These are phyloP conservation scores for Aplysina aerophoba DNA, from an alignment of 37 sponge, comb jelly and placozoan species.

Conservation along the genomic window DNA sequence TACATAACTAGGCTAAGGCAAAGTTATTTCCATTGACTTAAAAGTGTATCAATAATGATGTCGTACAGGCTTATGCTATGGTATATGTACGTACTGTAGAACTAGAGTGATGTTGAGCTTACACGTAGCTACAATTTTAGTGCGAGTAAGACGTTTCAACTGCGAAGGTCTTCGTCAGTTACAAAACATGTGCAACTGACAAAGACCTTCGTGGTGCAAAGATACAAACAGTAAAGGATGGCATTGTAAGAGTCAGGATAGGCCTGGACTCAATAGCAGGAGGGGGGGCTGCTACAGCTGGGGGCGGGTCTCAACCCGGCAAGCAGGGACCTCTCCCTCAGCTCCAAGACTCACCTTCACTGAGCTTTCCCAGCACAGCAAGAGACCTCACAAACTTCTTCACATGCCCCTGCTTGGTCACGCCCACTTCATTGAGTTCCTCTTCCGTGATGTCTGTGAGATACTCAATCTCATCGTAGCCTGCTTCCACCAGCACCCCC, in stretches of 20 bases:
- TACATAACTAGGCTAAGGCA: too few species aligned
- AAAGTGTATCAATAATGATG: too few species aligned
- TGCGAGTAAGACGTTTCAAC: too few species aligned
- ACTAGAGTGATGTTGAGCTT: too few species aligned
- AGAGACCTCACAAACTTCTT: constrained; percentile 11
- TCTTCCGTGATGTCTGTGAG: constrained; percentile 77
- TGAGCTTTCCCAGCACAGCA: neutral
- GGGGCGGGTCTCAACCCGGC: neutral
- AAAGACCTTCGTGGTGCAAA: too few species aligned
- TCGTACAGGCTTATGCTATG: too few species aligned
- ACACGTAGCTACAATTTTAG: too few species aligned
- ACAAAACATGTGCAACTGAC: too few species aligned
- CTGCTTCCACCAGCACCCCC: constrained; percentile 65
- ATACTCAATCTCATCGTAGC: constrained; percentile 95
- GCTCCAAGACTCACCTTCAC: neutral
- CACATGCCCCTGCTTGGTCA: constrained; percentile 69
- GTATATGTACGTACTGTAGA: too few species aligned
- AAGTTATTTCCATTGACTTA: too few species aligned
- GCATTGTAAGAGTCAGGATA: neutral
- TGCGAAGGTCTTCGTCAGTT: too few species aligned
- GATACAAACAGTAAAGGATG: too few species aligned
- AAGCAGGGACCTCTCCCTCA: neutral
- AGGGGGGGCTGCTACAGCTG: neutral
- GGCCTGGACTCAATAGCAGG: neutral
- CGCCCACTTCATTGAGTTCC: constrained; percentile 83